These are phyloP conservation scores for Lathronympha strigana DNA, from an alignment of 2,888 invertebrate genomes.

Conservation along the genomic window DNA sequence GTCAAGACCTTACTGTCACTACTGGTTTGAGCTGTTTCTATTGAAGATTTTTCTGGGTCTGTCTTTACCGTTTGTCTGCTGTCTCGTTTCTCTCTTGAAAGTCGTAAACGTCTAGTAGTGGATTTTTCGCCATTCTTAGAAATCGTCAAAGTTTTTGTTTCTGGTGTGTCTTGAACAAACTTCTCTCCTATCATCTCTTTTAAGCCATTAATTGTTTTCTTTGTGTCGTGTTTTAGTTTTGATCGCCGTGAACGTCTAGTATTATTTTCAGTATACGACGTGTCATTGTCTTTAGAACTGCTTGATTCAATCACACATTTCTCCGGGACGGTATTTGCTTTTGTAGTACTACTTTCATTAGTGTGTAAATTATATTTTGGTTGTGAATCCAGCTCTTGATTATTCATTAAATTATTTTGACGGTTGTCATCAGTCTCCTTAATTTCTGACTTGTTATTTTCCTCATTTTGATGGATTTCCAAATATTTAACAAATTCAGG, in stretches of 20 bases:
- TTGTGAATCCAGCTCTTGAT: slow-evolving; percentile 46
- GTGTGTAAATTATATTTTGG: slow-evolving; percentile 26
- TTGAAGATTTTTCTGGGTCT: slow-evolving; percentile 43
- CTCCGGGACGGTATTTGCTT: not conserved
- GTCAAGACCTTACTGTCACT: slow-evolving; percentile 55
- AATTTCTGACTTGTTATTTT: slow-evolving; percentile 63
- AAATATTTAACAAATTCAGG: slow-evolving; percentile 78
- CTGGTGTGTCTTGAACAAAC: too few species aligned
- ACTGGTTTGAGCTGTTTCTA: slow-evolving; percentile 51
- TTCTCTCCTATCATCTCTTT: not conserved
- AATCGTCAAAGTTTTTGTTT: not conserved
- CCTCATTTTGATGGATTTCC: slow-evolving; percentile 74
- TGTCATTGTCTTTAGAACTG: too few species aligned
- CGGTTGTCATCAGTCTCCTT: slow-evolving; percentile 64
- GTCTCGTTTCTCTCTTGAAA: slow-evolving; percentile 13
- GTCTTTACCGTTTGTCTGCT: slow-evolving; percentile 21
- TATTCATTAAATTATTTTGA: slow-evolving; percentile 65
- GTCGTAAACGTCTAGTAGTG: not conserved
- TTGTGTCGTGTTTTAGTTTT: not conserved
- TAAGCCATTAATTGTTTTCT: not conserved
- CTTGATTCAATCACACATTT: not conserved
- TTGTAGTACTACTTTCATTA: not conserved
- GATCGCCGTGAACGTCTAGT: not conserved
- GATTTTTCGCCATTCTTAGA: not conserved
- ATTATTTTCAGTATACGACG: too few species aligned